phyloP scores from a whole-genome alignment of 2,113 vertebrate species.

The Petromus typicus region DNA sequence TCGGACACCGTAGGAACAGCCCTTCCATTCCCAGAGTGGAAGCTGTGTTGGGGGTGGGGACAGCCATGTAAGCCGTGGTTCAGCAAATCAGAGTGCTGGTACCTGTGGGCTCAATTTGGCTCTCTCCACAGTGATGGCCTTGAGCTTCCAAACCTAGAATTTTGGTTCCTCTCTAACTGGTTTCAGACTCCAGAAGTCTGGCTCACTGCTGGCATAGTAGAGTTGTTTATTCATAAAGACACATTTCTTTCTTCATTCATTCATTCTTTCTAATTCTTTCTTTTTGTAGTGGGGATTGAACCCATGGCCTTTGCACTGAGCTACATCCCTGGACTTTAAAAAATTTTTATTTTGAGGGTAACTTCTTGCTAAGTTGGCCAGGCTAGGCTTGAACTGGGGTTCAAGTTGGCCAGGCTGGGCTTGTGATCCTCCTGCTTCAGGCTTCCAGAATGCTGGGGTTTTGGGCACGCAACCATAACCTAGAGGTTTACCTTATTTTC shows the following conservation, averaged over 20 bases:
- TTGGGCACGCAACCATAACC: background rate
- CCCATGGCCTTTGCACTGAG: background rate
- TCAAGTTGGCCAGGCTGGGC: background rate
- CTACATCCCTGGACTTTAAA: background rate
- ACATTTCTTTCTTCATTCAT: conserved; percentile 11
- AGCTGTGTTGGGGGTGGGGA: background rate
- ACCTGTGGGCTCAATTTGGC: background rate
- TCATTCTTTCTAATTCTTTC: background rate
- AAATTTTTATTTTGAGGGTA: background rate
- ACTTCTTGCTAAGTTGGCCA: background rate
- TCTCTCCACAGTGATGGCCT: background rate
- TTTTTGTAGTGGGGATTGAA: background rate
- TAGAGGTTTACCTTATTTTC: background rate
- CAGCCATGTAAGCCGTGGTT: background rate
- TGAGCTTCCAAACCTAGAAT: background rate
- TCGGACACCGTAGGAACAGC: too few relatives aligned
- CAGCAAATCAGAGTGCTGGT: background rate
- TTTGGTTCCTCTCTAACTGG: background rate
- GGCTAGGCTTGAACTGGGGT: background rate
- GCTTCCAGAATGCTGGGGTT: background rate
- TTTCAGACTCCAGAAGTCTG: background rate
- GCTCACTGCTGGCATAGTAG: background rate
- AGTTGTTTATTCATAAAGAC: conserved; percentile 12
- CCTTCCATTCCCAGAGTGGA: background rate
- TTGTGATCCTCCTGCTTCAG: background rate